These are phyloP conservation scores for Esox niger DNA, from an alignment of 2,113 vertebrate genomes.

Conservation along the genomic window DNA sequence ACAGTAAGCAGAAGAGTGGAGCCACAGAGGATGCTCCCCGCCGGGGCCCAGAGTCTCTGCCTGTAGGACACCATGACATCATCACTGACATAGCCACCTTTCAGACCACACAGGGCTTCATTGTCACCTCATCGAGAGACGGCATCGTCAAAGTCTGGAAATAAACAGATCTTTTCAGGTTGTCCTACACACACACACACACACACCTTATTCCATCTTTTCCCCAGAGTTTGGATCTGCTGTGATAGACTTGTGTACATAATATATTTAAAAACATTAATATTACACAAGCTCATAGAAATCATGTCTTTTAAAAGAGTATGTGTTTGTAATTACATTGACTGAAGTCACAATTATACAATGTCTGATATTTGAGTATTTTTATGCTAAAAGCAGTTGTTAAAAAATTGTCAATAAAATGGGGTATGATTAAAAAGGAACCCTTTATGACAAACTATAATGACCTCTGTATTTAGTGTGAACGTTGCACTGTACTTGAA, in stretches of 20 bases:
- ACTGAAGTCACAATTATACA: background rate
- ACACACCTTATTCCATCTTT: background rate
- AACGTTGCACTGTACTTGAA: too few species aligned
- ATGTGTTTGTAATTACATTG: background rate
- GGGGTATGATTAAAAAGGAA: too few species aligned
- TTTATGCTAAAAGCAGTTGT: background rate
- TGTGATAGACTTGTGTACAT: constrained; percentile 15
- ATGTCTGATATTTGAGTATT: background rate
- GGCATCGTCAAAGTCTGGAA: constrained; percentile 99
- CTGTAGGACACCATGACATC: constrained; percentile 94
- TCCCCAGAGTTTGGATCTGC: background rate
- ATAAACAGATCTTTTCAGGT: constrained; percentile 49
- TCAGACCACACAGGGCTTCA: constrained; percentile 97
- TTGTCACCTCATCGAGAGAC: constrained; percentile 93
- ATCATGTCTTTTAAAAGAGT: constrained; percentile 8
- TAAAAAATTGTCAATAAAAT: background rate
- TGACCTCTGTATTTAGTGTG: background rate
- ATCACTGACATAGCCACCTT: constrained; percentile 96
- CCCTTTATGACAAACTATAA: background rate
- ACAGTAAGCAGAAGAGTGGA: constrained; percentile 92
- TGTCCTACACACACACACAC: background rate
- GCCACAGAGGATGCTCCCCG: constrained; percentile 87
- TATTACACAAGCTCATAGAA: constrained; percentile 17
- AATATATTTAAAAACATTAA: constrained; percentile 29
- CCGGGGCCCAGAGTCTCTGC: constrained; percentile 88